phyloP scores from a whole-genome alignment of 2,113 vertebrate genomes.

The Amblyopsis rosae region DNA sequence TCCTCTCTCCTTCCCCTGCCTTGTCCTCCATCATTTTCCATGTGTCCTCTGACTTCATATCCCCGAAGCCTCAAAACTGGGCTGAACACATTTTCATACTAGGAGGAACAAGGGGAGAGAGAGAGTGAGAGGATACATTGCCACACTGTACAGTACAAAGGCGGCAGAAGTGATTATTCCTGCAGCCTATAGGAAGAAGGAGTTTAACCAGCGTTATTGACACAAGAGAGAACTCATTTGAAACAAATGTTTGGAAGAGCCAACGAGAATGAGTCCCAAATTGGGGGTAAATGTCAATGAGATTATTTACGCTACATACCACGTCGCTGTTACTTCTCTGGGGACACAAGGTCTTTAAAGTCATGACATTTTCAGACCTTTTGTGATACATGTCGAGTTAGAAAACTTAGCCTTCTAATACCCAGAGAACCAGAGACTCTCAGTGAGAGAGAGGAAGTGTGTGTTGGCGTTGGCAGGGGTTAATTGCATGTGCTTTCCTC shows the following conservation, averaged over 20 bases:
- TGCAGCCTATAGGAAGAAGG: background rate
- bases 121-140: conserved; percentile 28
- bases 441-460: conserved; percentile 27
- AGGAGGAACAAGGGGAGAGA: conserved; percentile 28
- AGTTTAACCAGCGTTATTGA: conserved; percentile 30
- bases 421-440: conserved; percentile 17
- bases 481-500: conserved; percentile 38
- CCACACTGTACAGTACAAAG: conserved; percentile 27
- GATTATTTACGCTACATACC: conserved; percentile 26
- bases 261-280: conserved; percentile 7
- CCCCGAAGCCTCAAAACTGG: conserved; percentile 69
- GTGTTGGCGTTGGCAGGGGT: conserved; percentile 18
- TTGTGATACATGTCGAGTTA: conserved; percentile 48
- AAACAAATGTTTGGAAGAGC: conserved; percentile 4
- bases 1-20: conserved; percentile 32
- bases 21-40: conserved; percentile 70
- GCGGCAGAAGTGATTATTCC: conserved; percentile 8
- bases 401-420: conserved; percentile 57
- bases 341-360: conserved; percentile 42
- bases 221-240: conserved; percentile 21
- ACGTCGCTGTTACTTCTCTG: conserved; percentile 38
- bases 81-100: conserved; percentile 66
- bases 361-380: conserved; percentile 60
- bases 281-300: conserved; percentile 29
- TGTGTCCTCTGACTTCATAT: conserved; percentile 62